Evolutionary conservation across 2,113 vertebrate species (phyloP), one percentile per base, ranked within the genome.

Genomic region (Sphyrna mokarran): DNA sequence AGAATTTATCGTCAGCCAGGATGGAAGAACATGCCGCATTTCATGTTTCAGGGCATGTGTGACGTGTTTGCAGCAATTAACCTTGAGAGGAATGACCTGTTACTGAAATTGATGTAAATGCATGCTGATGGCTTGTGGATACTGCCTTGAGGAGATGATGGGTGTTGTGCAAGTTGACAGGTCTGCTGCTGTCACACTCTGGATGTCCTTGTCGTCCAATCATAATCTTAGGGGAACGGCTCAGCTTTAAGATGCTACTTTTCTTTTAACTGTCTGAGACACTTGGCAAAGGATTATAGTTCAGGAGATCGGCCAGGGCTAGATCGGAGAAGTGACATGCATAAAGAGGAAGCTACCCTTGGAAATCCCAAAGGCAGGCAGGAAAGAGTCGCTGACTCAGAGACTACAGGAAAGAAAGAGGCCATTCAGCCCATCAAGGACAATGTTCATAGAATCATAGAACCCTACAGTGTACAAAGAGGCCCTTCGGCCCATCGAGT

Each of bases 11-110:
- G 95, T 96, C 96, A 87, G 95, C 96, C 96, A 89, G 95, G 70
- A 1, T 54, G 18, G 96, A 95, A 95, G 54, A 63, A 96, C 76
- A 2, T 96, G 96, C 96, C 40, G 95, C 1, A 0, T 95, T 95
- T 90, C 78, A 33, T 7, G 80, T 94, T 96, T 95, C 80, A 0
- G 37, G 95, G 96, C 97, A 96, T 96, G 96, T 96, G 96, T 95
- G 76, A 96, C 0, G 0, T 13, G 96, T 97, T 96, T 48, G 20
- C 78, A 72, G 16, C 13, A 26, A 97, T 97, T 97, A 97, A 96
- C 95, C 96, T 97, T 95, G 1, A 0, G 95, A n/a, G 78, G 94
- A 95, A 95, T n/a, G 18, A 87, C 68, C 96, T 96, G 70, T 94
- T 33, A n/a, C 95, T 33, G 54, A 0, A 94, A 8, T 10, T 68